Evolutionary conservation across 2,888 invertebrate genomes (phyloP).

Genomic region (Callyntrura sp.): DNA sequence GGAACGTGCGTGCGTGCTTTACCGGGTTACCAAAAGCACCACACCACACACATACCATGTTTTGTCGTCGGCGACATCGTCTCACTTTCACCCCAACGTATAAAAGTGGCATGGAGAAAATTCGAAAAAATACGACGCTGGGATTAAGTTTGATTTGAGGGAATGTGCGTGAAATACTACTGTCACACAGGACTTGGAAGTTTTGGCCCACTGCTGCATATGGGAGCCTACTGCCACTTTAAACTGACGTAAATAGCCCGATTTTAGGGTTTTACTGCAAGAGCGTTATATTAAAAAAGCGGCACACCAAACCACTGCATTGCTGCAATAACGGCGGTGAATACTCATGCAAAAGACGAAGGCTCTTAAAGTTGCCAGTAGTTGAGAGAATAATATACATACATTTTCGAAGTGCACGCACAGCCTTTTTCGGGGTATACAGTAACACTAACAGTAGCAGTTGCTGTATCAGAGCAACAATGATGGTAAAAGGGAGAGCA

Average conservation of each 20-base stretch:
- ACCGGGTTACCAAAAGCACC: too few relatives aligned
- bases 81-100: background rate
- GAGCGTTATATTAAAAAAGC: background rate
- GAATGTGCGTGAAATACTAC: too few relatives aligned
- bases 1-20: too few relatives aligned
- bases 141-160: too few relatives aligned
- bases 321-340: slow-evolving; percentile 59
- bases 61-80: slow-evolving; percentile 29
- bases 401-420: background rate
- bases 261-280: too few relatives aligned
- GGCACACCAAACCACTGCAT: slow-evolving; percentile 71
- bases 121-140: too few relatives aligned
- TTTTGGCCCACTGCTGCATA: too few relatives aligned
- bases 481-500: slow-evolving; percentile 41
- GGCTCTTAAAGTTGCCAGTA: background rate
- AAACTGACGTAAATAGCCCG: too few relatives aligned
- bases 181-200: too few relatives aligned
- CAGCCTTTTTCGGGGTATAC: background rate
- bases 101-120: too few relatives aligned
- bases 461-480: slow-evolving; percentile 52
- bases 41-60: slow-evolving; percentile 34
- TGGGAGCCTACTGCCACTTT: too few relatives aligned
- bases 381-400: background rate
- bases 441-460: background rate
- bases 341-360: slow-evolving; percentile 6